Evolutionary conservation across 2,888 invertebrate genomes (phyloP).

Genomic region (Vesta saturnalis): DNA sequence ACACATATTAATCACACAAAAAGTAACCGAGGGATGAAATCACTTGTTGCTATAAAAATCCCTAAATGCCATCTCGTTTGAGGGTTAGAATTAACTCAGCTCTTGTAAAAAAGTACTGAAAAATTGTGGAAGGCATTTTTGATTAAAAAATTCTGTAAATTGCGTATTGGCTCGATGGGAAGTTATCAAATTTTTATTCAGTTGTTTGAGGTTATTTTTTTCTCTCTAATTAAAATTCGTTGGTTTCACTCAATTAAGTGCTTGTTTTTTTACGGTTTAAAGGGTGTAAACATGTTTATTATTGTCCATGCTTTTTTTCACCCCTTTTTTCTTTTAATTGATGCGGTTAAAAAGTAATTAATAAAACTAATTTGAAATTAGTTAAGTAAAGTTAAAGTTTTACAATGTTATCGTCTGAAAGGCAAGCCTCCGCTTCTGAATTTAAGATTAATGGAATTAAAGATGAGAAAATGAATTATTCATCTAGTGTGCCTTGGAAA

Average conservation of each 20-base stretch:
- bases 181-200: constrained; percentile 42
- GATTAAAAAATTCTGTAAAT: neutral
- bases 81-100: constrained; percentile 26
- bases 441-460: constrained; percentile 63
- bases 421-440: constrained; percentile 39
- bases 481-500: constrained; percentile 58
- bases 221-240: constrained; percentile 48
- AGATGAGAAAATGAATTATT: constrained; percentile 62
- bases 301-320: constrained; percentile 30
- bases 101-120: constrained; percentile 38
- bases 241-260: constrained; percentile 49
- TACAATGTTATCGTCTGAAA: constrained; percentile 20
- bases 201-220: constrained; percentile 48
- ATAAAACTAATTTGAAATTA: constrained; percentile 15
- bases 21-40: constrained; percentile 41
- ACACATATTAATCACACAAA: constrained; percentile 40
- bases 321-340: neutral
- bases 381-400: constrained; percentile 26
- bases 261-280: too few species aligned
- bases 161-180: neutral
- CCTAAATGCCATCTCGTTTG: constrained; percentile 31
- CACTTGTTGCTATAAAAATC: constrained; percentile 53
- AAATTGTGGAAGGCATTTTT: constrained; percentile 36
- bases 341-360: constrained; percentile 10
- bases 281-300: constrained; percentile 32